Conservation (phyloP, 2,113 vertebrate species). For the Scalopus aquaticus region DNA sequence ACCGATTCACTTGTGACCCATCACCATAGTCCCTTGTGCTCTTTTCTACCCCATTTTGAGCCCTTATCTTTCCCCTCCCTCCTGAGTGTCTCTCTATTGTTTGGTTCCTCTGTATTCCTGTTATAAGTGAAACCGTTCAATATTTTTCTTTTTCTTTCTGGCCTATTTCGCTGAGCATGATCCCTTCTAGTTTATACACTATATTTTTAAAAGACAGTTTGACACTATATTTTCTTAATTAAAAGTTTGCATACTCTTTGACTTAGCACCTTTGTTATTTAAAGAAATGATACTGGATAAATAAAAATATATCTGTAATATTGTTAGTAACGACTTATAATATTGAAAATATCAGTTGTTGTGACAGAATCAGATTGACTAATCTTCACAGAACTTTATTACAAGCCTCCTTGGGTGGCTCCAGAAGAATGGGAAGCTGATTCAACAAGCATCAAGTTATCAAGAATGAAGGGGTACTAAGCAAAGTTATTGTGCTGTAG, state of each 20-base stretch:
- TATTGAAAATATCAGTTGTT: background rate
- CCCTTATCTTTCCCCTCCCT: too few relatives aligned
- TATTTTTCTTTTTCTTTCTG: too few relatives aligned
- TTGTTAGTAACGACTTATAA: background rate
- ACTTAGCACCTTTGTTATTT: background rate
- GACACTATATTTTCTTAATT: background rate
- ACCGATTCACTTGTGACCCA: too few relatives aligned
- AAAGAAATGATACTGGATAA: background rate
- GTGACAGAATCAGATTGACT: background rate
- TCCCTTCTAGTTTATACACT: too few relatives aligned
- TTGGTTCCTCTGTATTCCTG: too few relatives aligned
- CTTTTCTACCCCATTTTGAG: too few relatives aligned
- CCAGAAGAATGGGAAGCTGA: background rate
- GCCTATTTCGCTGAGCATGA: too few relatives aligned
- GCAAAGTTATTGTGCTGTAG: background rate
- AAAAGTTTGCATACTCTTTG: background rate
- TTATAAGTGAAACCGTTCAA: too few relatives aligned
- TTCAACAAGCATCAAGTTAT: background rate
- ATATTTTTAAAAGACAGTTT: background rate
- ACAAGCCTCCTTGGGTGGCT: background rate
- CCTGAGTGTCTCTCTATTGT: too few relatives aligned
- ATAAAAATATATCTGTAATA: background rate
- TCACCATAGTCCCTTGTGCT: too few relatives aligned
- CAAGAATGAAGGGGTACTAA: background rate
- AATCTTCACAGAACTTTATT: background rate